Conservation (phyloP, 2,113 vertebrate species). For the Leuciscus idus region DNA sequence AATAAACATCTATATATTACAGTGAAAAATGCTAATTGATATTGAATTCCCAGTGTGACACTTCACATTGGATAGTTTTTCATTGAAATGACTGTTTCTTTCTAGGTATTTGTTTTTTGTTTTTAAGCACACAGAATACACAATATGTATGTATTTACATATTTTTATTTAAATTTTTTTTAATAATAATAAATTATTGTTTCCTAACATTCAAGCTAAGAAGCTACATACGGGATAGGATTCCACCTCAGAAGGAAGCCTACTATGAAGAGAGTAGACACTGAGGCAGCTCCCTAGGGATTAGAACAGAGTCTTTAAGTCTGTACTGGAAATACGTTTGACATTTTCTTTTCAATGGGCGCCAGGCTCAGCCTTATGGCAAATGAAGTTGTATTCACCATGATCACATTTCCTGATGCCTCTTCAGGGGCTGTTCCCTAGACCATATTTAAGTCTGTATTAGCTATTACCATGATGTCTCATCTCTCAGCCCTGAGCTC, state of each 20-base stretch:
- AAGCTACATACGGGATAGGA: neutral
- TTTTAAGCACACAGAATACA: no score
- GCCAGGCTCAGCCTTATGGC: neutral
- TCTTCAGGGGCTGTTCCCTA: conserved; percentile 10
- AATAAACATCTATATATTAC: no score
- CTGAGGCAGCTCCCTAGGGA: neutral
- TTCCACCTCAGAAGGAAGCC: neutral
- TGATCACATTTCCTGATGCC: conserved; percentile 19
- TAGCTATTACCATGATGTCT: conserved; percentile 18
- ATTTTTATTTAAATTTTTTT: no score
- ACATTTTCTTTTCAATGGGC: neutral
- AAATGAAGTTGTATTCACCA: conserved; percentile 7
- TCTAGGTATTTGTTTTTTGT: no score
- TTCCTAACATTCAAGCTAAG: neutral
- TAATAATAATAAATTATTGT: neutral
- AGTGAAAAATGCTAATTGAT: no score
- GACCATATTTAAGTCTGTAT: conserved; percentile 40
- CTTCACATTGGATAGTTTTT: no score
- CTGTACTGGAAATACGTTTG: conserved; percentile 8
- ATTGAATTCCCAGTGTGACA: no score
- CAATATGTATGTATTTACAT: no score
- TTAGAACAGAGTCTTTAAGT: neutral
- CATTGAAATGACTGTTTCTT: no score
- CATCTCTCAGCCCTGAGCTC: conserved; percentile 10
- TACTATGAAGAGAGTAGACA: no score